Percentiles rank a stretch among this genome's conserved stretches.
Evolutionary conservation across 2,113 vertebrate genomes (phyloP).

Genomic region (Aix galericulata): DNA sequence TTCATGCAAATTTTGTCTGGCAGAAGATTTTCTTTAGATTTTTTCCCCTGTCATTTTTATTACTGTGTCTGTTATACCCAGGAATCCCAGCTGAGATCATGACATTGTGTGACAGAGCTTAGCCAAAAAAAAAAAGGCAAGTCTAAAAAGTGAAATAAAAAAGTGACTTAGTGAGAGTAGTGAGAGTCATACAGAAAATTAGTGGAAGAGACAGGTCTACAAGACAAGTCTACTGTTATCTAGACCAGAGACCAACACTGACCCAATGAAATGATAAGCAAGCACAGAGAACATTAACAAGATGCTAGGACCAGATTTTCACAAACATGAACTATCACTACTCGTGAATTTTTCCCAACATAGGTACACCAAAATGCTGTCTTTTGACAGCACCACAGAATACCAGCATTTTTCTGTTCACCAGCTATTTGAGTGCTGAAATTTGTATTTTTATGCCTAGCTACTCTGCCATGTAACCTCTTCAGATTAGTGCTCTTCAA

Average conservation of each 20-base stretch:
- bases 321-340: neutral
- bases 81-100: neutral
- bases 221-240: neutral
- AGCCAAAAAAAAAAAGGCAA: neutral
- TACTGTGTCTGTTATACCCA: rapidly evolving
- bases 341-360: neutral
- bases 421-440: neutral
- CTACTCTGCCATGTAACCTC: rapidly evolving
- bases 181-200: neutral
- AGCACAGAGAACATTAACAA: neutral
- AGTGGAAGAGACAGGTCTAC: neutral
- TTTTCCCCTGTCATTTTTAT: neutral
- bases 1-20: neutral
- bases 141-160: neutral
- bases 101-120: neutral
- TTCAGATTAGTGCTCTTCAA: neutral
- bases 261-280: neutral
- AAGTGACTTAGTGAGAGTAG: neutral
- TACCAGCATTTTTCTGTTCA: neutral
- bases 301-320: neutral
- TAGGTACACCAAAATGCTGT: neutral
- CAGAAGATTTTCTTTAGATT: neutral
- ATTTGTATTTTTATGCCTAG: neutral
- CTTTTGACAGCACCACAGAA: too few species aligned
- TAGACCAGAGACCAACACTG: neutral